Evolutionary conservation across 1,140 invertebrate species (phyloP), one percentile per base, ranked within the genome.

Genomic region (Platyura marginata): DNA sequence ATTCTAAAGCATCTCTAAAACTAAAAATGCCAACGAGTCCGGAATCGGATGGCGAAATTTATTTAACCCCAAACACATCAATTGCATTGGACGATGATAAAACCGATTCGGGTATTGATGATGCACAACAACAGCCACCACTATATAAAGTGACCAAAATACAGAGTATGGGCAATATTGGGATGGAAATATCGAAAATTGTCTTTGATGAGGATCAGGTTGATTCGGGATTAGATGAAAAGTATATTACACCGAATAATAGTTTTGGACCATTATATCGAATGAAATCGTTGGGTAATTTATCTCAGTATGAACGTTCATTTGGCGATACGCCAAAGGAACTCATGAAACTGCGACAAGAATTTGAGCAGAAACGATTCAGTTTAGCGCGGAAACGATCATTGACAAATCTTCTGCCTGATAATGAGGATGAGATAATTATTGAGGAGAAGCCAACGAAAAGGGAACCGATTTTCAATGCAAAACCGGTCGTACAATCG

Each of bases 231-330:
- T 41, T 59, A 11, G 59, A 61, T 47, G 57, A 59, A 22, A 60
- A 60, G 41, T 61, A 46, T 16, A 55, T 58, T 33, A 60, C 58
- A 21, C 58, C 57, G 0, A 46, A 48, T 9, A 51, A 49, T 2
- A 49, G 56, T 49, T n/a, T 32, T 13, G 25, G 32, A 33, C 13
- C n/a, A n/a, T n/a, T 29, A 3, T 42, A 6, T 19, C 15, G 29
- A 18, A 61, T 61, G 48, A 61, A 61, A 32, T 61, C 59, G 18
- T 42, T 61, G 2, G 59, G 50, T 38, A 61, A 61, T 57, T 40
- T 46, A 20, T 19, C 33, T 21, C 25, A 36, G 6, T 18, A 38
- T 11, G 36, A 38, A 38, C 36, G 34, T 38, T 10, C 11, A 13
- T 23, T 36, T 13, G 21, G 21, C 18, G 21, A 37, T 21, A 44